A percentile compares a stretch with the other conserved stretches of the same genome.
Conservation (phyloP, 2,888 invertebrate species). For the Chrysolina americana region DNA sequence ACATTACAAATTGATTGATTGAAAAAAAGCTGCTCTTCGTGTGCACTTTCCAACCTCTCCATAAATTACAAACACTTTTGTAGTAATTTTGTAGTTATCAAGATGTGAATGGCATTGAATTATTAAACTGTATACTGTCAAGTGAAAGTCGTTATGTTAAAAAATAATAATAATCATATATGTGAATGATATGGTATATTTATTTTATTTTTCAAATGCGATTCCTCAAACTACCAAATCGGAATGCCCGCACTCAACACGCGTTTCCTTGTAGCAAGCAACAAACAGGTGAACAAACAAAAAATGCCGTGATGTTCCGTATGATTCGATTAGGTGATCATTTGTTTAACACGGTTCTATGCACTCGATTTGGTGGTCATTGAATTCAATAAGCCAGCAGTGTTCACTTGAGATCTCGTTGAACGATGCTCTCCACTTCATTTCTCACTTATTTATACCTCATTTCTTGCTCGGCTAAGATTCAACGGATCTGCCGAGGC, state of each 20-base stretch:
- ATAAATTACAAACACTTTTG: too few species aligned
- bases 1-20: too few species aligned
- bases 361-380: slow-evolving; percentile 68
- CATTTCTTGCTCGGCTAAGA: slow-evolving; percentile 42
- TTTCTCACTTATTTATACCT: slow-evolving; percentile 57
- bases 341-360: slow-evolving; percentile 66
- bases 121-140: too few species aligned
- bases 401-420: slow-evolving; percentile 53
- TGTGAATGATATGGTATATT: too few species aligned
- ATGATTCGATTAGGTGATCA: slow-evolving; percentile 68
- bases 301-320: slow-evolving; percentile 42
- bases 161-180: too few species aligned
- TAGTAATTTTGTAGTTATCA: too few species aligned
- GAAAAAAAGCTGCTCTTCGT: too few species aligned
- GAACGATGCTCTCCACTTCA: slow-evolving; percentile 60
- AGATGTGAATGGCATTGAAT: too few species aligned
- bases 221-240: neutral
- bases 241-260: slow-evolving; percentile 26
- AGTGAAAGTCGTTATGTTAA: too few species aligned
- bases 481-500: slow-evolving; percentile 12
- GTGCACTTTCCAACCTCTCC: too few species aligned
- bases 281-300: slow-evolving; percentile 31
- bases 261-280: slow-evolving; percentile 29
- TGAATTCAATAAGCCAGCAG: slow-evolving; percentile 62
- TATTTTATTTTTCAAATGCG: too few species aligned